A percentile compares a stretch with the other conserved stretches of the same genome.
phyloP scores from a whole-genome alignment of 1,140 invertebrate species.

The Nylanderia fulva region DNA sequence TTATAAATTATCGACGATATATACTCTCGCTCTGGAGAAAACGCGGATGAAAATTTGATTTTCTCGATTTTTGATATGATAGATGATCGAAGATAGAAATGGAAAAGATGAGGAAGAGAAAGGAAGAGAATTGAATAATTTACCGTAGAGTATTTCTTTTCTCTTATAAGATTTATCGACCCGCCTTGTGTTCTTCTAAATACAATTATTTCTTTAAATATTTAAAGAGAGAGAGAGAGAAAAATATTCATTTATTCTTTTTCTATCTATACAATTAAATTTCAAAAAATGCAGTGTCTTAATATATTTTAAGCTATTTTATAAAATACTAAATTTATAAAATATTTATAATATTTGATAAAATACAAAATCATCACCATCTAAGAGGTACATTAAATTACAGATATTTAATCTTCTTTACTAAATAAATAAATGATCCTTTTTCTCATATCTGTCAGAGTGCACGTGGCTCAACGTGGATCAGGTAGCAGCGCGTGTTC shows the following conservation, averaged over 20 bases:
- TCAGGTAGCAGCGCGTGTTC: constrained; percentile 9
- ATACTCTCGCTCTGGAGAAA: neutral
- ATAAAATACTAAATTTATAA: neutral
- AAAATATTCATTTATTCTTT: neutral
- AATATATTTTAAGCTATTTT: constrained; percentile 9
- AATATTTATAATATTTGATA: neutral
- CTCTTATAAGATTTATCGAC: neutral
- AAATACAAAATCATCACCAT: too few relatives aligned
- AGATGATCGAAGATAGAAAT: neutral
- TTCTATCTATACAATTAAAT: too few relatives aligned
- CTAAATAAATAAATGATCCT: neutral
- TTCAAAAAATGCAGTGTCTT: too few relatives aligned
- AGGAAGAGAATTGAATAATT: neutral
- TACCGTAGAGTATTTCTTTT: neutral
- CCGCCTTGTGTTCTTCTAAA: neutral
- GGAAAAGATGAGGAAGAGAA: neutral
- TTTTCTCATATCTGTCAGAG: neutral
- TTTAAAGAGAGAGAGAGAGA: too few relatives aligned
- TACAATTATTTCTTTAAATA: neutral
- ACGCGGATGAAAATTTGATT: neutral
- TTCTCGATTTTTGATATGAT: neutral
- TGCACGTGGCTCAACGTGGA: neutral
- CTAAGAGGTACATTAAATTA: neutral
- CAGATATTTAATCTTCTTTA: neutral
- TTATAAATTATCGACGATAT: neutral